These are phyloP conservation scores for Ptychoptera albimana DNA, from an alignment of 2,888 invertebrate genomes.

Conservation along the genomic window DNA sequence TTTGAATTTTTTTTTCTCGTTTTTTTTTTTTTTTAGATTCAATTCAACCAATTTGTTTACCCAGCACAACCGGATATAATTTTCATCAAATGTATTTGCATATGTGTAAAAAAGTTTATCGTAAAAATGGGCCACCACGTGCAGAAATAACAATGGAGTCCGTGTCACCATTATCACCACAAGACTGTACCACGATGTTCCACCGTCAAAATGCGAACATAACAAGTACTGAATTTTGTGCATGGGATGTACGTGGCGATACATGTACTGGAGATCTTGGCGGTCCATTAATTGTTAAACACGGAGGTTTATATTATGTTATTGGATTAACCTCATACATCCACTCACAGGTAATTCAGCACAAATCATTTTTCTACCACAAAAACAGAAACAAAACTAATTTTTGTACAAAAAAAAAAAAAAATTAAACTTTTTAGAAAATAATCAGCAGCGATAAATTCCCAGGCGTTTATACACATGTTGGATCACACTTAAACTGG, in stretches of 20 bases:
- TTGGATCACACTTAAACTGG: constrained; percentile 12
- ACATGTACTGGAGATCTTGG: constrained; percentile 14
- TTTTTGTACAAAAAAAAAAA: not conserved
- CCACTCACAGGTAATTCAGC: constrained; percentile 8
- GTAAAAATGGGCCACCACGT: not conserved
- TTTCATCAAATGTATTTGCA: constrained; percentile 11
- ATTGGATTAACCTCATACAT: constrained; percentile 12
- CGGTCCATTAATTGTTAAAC: constrained; percentile 10
- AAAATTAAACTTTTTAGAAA: constrained; percentile 2
- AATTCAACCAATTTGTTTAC: constrained; percentile 13
- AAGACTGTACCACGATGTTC: constrained; percentile 12
- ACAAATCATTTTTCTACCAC: no score
- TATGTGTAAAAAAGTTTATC: constrained; percentile 10
- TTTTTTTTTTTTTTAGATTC: constrained; percentile 8
- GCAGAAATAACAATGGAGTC: constrained; percentile 3
- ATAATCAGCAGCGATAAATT: constrained; percentile 10
- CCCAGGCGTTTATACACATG: constrained; percentile 12
- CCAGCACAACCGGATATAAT: constrained; percentile 11
- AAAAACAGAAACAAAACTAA: no score
- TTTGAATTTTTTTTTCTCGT: not conserved
- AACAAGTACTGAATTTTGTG: constrained; percentile 11
- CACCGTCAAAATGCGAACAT: constrained; percentile 9
- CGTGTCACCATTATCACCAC: constrained; percentile 10
- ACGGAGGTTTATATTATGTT: constrained; percentile 10
- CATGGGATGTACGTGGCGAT: constrained; percentile 14